These are phyloP conservation scores for Nemotelus pantherinus DNA, from an alignment of 2,888 invertebrate genomes.

Conservation along the genomic window DNA sequence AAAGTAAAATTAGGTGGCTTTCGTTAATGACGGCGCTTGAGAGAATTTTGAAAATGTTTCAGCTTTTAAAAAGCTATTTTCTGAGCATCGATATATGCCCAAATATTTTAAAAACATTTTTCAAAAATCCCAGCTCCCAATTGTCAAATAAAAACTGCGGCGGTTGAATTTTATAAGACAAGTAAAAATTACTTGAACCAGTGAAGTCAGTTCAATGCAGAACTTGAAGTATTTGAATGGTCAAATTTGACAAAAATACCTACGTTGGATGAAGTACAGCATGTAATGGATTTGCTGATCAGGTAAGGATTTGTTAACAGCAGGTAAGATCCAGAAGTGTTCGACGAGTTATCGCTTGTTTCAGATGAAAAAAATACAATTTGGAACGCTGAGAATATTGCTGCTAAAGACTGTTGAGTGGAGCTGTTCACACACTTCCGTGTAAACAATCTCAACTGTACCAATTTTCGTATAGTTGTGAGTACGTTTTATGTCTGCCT, in stretches of 20 bases:
- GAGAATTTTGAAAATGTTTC: conserved; percentile 42
- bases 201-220: not conserved
- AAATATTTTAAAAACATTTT: conserved; percentile 45
- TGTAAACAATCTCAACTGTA: conserved; percentile 12
- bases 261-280: not conserved
- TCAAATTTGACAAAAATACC: not conserved
- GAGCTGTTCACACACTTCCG: not conserved
- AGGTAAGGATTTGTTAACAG: not conserved
- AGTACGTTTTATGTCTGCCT: not conserved
- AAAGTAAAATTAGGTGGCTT: conserved; percentile 44
- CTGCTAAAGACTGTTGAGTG: not conserved
- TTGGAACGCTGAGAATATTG: not conserved
- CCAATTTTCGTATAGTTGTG: not conserved
- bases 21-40: conserved; percentile 37
- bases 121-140: conserved; percentile 41
- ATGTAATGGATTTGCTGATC: conserved; percentile 7
- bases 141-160: not conserved
- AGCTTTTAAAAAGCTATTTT: conserved; percentile 44
- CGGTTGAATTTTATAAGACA: not conserved
- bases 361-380: not conserved
- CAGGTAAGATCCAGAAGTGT: not conserved
- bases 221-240: not conserved
- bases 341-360: not conserved
- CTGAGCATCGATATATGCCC: conserved; percentile 39
- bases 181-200: not conserved